Base-by-base conservation (phyloP, 2,113 vertebrate genomes). In the Aptenodytes forsteri region DNA sequence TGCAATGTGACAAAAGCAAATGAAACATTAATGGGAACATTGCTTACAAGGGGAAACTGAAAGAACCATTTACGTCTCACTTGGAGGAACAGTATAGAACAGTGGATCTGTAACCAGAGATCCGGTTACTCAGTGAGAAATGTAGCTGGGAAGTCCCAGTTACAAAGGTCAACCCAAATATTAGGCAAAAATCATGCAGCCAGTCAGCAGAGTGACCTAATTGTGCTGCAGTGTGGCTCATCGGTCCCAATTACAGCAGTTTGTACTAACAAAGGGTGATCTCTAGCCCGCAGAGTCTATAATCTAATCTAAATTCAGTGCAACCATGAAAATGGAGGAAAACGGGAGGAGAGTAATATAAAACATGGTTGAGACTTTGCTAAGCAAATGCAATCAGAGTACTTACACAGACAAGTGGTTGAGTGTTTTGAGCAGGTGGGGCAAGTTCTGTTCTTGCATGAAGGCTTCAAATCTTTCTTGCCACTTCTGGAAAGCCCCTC, bases 41-140 rank as follows among this genome's bases (percentile, higher is more conserved):
- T 17, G 22, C 26, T 86, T 78, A 19, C 52, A 26, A 40, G 56
- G 40, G 14, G 61, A 87, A 91, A 77, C 7, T 1, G 62, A 69
- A 91, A 76, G 13, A 76, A 65, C 13, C 38, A 4, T 46, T 72
- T 66, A 42, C 0, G 1, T 42, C 21, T 26, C 0, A 0, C 46
- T 87, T 27, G 42, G 73, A 91, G 83, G 61, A 81, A 62, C 58
- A 22, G 58, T 7, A 27, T 23, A n/a, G 49, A 71, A 20, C 13
- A 23, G 66, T 9, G n/a, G 16, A 13, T 85, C 34, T 66, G 58
- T n/a, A 85, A 78, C 8, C 26, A 50, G 54, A 79, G 62, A 87
- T 44, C 44, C 56, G 59, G 47, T 67, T 55, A 70, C 15, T 46
- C 56, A 22, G 54, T 34, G 29, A 62, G 36, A 89, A 93, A 71